Conservation (phyloP, 2,888 invertebrate genomes). For the Opisthograptis luteolata region DNA sequence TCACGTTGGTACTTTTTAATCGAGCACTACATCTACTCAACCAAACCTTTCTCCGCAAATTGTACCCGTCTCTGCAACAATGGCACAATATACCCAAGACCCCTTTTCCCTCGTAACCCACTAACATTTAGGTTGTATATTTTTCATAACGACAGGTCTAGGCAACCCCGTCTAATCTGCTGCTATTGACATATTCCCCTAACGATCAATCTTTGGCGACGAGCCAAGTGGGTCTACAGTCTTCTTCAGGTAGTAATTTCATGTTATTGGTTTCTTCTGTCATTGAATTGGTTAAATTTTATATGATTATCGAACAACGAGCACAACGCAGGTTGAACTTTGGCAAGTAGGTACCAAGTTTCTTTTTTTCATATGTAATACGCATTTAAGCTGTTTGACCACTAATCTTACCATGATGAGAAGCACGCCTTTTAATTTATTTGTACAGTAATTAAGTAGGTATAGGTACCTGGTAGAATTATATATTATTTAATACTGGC, state of each 20-base stretch:
- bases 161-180: constrained; percentile 48
- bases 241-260: constrained; percentile 30
- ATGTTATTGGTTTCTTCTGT: constrained; percentile 3
- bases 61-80: constrained; percentile 18
- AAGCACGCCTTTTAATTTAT: no score
- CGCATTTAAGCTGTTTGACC: no score
- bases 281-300: constrained; percentile 17
- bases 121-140: constrained; percentile 12
- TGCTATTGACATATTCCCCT: constrained; percentile 67
- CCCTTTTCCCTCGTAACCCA: constrained; percentile 20
- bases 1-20: background rate
- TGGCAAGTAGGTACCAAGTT: no score
- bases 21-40: background rate
- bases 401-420: no score
- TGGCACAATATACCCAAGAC: constrained; percentile 15
- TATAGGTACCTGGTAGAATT: no score
- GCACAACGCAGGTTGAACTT: no score
- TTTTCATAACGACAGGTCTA: constrained; percentile 18
- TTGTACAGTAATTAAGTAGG: no score
- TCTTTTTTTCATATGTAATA: no score
- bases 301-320: no score
- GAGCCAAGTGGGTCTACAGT: constrained; percentile 49
- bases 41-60: constrained; percentile 8
- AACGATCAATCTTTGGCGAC: constrained; percentile 65
- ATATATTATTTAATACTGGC: no score